These are phyloP conservation scores for Cheilosia variabilis DNA, from an alignment of 2,888 invertebrate species.

Conservation along the genomic window DNA sequence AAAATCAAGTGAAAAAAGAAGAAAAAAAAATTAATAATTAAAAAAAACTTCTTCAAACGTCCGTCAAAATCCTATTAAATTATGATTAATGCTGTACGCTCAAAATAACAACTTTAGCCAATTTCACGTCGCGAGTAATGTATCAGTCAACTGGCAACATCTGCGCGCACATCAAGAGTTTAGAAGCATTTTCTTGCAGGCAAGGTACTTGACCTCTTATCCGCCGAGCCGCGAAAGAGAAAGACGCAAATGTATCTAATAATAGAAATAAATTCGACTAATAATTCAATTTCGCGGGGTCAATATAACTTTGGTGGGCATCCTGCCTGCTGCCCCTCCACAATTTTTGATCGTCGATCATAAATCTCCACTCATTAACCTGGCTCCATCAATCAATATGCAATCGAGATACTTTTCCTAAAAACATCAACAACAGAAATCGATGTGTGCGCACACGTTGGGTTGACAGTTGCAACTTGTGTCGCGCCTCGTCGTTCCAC, in stretches of 20 bases:
- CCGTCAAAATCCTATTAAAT: conserved; percentile 49
- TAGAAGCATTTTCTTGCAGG: conserved; percentile 29
- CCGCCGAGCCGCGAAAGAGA: conserved; percentile 2
- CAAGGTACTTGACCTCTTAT: conserved; percentile 65
- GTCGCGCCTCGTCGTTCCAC: conserved; percentile 4
- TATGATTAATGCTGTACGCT: conserved; percentile 46
- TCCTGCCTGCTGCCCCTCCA: not conserved
- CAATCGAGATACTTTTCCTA: conserved; percentile 36
- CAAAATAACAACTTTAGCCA: conserved; percentile 32
- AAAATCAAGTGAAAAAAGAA: not conserved
- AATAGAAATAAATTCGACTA: conserved; percentile 48
- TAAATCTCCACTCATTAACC: conserved; percentile 45
- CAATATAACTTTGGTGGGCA: not conserved
- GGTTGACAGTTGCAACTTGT: conserved; percentile 63
- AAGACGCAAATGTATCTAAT: conserved; percentile 5
- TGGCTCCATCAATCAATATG: conserved; percentile 42
- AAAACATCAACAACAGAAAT: conserved; percentile 38
- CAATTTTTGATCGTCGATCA: not conserved
- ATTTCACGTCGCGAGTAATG: conserved; percentile 5
- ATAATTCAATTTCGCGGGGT: conserved; percentile 60
- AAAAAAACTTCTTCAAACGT: conserved; percentile 16
- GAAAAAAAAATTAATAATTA: too few species aligned
- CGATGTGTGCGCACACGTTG: conserved; percentile 43
- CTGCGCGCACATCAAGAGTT: conserved; percentile 31
- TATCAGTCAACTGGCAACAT: conserved; percentile 34